phyloP scores from a whole-genome alignment of 2,113 vertebrate species.

The Diphyllodes magnificus region DNA sequence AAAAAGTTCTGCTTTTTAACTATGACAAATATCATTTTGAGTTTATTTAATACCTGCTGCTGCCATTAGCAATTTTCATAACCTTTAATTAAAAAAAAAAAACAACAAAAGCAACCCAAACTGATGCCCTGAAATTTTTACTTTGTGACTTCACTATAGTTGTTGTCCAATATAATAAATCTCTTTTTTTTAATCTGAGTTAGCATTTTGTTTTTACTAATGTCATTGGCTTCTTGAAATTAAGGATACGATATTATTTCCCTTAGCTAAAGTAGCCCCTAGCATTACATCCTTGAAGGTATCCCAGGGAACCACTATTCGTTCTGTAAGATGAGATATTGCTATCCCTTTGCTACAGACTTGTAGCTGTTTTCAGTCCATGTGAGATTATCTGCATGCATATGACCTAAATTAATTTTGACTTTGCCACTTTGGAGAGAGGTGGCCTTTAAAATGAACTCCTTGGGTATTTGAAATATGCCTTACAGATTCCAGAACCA shows the following conservation, averaged over 20 bases:
- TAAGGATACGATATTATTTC: not conserved
- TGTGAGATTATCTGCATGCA: not conserved
- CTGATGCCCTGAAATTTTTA: not conserved
- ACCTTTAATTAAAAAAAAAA: not conserved
- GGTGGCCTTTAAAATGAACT: not conserved
- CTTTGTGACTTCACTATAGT: not conserved
- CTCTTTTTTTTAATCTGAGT: not conserved
- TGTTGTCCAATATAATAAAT: not conserved
- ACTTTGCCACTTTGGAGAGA: not conserved
- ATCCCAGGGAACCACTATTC: not conserved
- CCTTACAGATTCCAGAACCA: not conserved
- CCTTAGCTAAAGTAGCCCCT: not conserved
- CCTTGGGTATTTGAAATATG: not conserved
- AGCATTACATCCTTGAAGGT: not conserved
- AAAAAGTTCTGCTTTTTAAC: not conserved
- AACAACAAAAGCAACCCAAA: not conserved
- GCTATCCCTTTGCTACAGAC: not conserved
- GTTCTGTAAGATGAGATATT: not conserved
- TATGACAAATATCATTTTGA: not conserved
- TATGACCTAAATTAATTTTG: not conserved
- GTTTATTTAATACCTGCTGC: not conserved
- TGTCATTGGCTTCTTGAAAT: not conserved
- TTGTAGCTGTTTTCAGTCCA: not conserved
- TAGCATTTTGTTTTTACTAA: not conserved
- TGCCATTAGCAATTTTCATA: not conserved